Evolutionary conservation across 2,113 vertebrate genomes (phyloP).

Genomic region (Cygnus buccinator): DNA sequence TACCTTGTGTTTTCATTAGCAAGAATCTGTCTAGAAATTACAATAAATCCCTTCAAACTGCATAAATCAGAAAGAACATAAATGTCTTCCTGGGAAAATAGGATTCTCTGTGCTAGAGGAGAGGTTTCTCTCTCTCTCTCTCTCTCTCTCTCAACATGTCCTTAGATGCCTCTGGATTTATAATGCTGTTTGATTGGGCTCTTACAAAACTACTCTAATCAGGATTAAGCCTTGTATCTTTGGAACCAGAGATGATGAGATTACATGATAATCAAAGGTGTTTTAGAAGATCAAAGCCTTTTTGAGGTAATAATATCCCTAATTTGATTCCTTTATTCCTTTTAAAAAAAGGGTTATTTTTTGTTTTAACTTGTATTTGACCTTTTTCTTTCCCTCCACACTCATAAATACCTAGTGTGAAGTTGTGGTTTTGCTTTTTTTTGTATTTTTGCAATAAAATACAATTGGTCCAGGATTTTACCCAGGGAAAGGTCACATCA

Average conservation of each 20-base stretch:
- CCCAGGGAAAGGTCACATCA: not conserved
- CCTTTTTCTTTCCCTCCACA: not conserved
- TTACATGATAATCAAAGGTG: constrained; percentile 41
- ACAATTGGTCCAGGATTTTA: not conserved
- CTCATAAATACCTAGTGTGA: not conserved
- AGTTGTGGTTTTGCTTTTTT: not conserved
- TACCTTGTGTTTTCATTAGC: not conserved
- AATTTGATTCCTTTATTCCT: not conserved
- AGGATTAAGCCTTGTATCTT: constrained; percentile 44
- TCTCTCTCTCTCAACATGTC: not conserved
- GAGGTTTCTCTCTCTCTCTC: not conserved
- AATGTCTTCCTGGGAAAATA: not conserved
- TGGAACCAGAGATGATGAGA: constrained; percentile 36
- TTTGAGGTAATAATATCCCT: not conserved
- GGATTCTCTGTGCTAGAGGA: not conserved
- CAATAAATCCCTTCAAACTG: not conserved
- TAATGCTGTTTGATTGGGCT: not conserved
- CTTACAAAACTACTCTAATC: constrained; percentile 42
- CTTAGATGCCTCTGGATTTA: constrained; percentile 23
- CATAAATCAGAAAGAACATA: not conserved
- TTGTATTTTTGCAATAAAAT: not conserved
- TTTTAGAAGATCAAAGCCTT: constrained; percentile 58
- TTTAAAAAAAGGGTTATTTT: not conserved
- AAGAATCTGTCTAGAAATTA: not conserved
- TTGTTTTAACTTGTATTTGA: not conserved